A percentile compares a stretch with the other conserved stretches of the same genome.
These are phyloP conservation scores for Rhopilema esculentum DNA, from an alignment of 30 jellyfish, hydroid and myxozoan species.

Conservation along the genomic window DNA sequence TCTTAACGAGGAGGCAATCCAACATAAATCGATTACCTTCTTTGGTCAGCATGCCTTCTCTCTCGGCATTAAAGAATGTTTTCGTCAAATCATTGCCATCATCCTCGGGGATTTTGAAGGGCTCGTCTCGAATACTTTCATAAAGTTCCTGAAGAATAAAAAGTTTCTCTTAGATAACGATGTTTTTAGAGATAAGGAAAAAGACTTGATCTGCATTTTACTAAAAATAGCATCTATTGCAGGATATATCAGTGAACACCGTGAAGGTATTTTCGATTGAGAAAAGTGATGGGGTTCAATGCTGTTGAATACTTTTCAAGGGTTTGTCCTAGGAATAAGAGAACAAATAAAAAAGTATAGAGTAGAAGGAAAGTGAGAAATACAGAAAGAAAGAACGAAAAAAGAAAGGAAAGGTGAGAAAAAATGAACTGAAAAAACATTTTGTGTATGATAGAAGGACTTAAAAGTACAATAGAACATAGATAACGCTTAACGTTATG, in stretches of 20 bases:
- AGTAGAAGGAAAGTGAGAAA: too few species aligned
- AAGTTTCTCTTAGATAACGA: not conserved
- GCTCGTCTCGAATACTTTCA: slow-evolving; percentile 79
- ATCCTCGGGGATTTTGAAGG: slow-evolving; percentile 89
- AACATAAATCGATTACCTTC: slow-evolving; percentile 63
- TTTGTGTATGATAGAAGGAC: too few species aligned
- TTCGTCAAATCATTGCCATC: slow-evolving; percentile 87
- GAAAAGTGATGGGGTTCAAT: too few species aligned
- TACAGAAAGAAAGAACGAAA: too few species aligned
- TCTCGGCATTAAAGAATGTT: slow-evolving; percentile 91
- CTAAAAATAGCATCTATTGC: not conserved
- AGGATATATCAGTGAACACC: not conserved
- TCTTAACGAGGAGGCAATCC: not conserved
- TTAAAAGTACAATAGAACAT: too few species aligned
- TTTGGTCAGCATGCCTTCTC: slow-evolving; percentile 92
- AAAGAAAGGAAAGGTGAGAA: too few species aligned
- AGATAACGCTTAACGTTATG: too few species aligned
- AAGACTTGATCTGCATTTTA: not conserved
- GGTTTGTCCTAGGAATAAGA: too few species aligned
- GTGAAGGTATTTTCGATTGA: too few species aligned
- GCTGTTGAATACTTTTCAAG: too few species aligned
- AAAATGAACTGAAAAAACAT: too few species aligned
- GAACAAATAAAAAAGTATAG: too few species aligned
- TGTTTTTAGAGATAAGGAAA: not conserved
- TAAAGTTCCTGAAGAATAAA: slow-evolving; percentile 73